Evolutionary conservation across 2,888 invertebrate species (phyloP), one percentile per base, ranked within the genome.

Genomic region (Diadegma fenestrale): DNA sequence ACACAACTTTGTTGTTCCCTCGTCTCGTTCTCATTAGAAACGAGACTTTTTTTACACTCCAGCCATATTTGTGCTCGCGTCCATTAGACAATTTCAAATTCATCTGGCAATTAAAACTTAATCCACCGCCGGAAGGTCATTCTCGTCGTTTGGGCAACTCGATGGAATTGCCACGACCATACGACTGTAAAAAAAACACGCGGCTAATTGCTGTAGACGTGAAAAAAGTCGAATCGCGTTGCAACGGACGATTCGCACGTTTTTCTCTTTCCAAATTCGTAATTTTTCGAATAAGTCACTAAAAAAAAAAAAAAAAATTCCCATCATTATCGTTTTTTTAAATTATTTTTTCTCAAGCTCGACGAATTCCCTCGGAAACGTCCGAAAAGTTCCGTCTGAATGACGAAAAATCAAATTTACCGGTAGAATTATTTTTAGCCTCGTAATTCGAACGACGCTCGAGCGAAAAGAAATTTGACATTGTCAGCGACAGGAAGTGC

Each of bases 401-500:
- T 33, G 33, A 33, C 33, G 33, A n/a, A 48, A 7, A 48, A 48
- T 48, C n/a, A 1, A 7, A n/a, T 45, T 45, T 14, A 19, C n/a
- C 48, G n/a, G 48, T n/a, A n/a, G n/a, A 48, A n/a, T n/a, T 66
- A 10, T 19, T 8, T 69, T 14, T 0, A 48, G n/a, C 30, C 5
- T 14, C 5, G 6, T 48, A 63, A 63, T 45, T n/a, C 8, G 14
- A 63, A n/a, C 6, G 66, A 17, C 37, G 14, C 7, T 26, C n/a
- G 58, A 17, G n/a, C 48, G 45, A 33, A 41, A 84, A 80, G 12
- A 10, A 71, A 66, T 72, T 71, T 48, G 73, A 78, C 51, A 80
- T 76, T 80, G 75, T 71, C 33, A 26, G 19, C 37, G 66, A 54
- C 41, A 68, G 80, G 77, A 84, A 80, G 64, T 75, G 48, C 43